Evolutionary conservation across 2,888 invertebrate genomes (phyloP), one percentile per base, ranked within the genome.

Genomic region (Pollenia amentaria): DNA sequence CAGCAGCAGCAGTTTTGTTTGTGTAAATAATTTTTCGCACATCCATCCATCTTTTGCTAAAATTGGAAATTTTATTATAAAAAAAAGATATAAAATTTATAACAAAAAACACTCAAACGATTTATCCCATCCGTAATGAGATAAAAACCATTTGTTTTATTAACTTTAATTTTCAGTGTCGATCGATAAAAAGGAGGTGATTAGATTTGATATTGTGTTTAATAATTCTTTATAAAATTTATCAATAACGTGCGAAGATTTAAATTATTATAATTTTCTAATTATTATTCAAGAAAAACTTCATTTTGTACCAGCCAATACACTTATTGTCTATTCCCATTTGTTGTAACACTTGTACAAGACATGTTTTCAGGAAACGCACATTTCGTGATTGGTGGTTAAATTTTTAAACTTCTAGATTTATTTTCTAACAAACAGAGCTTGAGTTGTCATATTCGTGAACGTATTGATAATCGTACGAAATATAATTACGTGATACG

Each of bases 61-160:
- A 77, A 65, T 77, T 67, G 65, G 14, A 67, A 55, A 44, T 67
- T 40, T 53, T 70, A 69, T 29, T 64, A 21, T 48, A 65, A 48
- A 65, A 18, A 44, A 65, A n/a, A n/a, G n/a, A n/a, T n/a, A n/a
- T n/a, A n/a, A n/a, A n/a, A n/a, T n/a, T 29, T 64, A 21, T 48
- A 65, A 48, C 46, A 18, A 44, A 65, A 10, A 44, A 21, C 9
- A 42, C 6, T 29, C 42, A 42, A 3, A 21, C 38, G 2, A n/a
- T 55, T 57, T 57, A 72, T 44, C 46, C n/a, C n/a, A 62, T 3
- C 62, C 48, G 44, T 65, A 72, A 81, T 81, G 46, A 73, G 65
- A 73, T 81, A 72, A 81, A 55, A 65, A 64, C 57, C 80, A 80
- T 73, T 80, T 65, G 72, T 65, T 73, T 80, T 65, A 65, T 73